These are phyloP conservation scores for Herminia tarsipennalis DNA, from an alignment of 2,888 invertebrate species.

Conservation along the genomic window DNA sequence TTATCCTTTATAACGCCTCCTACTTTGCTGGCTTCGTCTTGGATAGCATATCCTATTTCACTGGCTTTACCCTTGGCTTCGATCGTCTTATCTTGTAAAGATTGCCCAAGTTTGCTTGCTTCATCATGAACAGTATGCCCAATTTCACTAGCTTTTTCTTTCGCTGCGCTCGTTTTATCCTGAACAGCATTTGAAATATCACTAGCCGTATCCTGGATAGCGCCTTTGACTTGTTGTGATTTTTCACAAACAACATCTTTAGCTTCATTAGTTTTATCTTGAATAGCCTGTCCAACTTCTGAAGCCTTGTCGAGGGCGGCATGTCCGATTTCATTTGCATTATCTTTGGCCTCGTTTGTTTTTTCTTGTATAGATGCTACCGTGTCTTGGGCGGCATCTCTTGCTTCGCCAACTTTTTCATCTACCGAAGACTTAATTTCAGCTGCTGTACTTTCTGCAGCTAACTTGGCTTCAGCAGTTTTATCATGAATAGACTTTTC, in stretches of 20 bases:
- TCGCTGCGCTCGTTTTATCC: constrained; percentile 38
- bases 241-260: constrained; percentile 46
- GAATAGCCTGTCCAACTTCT: constrained; percentile 39
- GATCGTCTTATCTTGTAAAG: constrained; percentile 48
- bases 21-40: constrained; percentile 32
- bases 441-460: constrained; percentile 41
- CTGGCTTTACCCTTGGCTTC: constrained; percentile 29
- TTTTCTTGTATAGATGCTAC: constrained; percentile 41
- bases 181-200: constrained; percentile 49
- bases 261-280: constrained; percentile 48
- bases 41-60: constrained; percentile 10
- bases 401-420: constrained; percentile 52
- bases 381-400: constrained; percentile 44
- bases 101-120: constrained; percentile 21
- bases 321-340: constrained; percentile 43
- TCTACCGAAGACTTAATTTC: constrained; percentile 52
- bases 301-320: constrained; percentile 46
- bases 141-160: constrained; percentile 38
- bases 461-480: constrained; percentile 47
- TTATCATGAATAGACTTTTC: constrained; percentile 53
- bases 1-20: constrained; percentile 44
- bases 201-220: constrained; percentile 48
- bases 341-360: constrained; percentile 37
- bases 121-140: constrained; percentile 43
- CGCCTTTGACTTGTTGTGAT: constrained; percentile 46